Base-by-base conservation (phyloP, 1,140 invertebrate species). In the Drosophila oshimai region DNA sequence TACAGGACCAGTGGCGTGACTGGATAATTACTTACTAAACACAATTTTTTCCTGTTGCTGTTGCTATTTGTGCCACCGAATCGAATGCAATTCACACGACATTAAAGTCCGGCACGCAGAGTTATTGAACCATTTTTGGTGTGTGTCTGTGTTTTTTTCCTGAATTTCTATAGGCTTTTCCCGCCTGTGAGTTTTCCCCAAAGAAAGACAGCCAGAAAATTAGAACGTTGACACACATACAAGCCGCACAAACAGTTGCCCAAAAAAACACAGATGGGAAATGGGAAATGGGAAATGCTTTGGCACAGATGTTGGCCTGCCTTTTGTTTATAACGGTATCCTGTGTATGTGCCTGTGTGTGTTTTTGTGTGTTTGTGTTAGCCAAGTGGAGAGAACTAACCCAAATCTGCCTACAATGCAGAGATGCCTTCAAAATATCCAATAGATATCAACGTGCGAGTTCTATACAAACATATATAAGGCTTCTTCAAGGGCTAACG, bases 11-110 rank as follows among this genome's bases (percentile, higher is more conserved):
- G 58, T 65, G 58, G 61, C 61, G 61, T 65, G 61, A 65, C 61
- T 65, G 58, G 61, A 65, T 65, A 65, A 65, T 65, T 65, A 65
- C 61, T 65, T 65, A 65, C 61, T 65, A 65, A 65, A 50, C 61
- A 65, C 61, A 65, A 65, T 65, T 65, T 65, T 65, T 65, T 64
- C 42, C 61, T 64, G 58, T 65, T 65, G 18, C 61, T 65, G 55
- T 26, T 36, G 7, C 15, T 15, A 29, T 22, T 58, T 20, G 22
- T 50, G 42, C 44, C 54, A 36, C 33, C 33, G 58, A 39, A 31
- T 65, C 61, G 60, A 65, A 50, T 65, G 61, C 61, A 65, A 65
- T 65, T 65, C 61, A 65, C 61, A 65, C 61, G 61, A 65, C 61
- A 65, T 65, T 65, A 65, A 65, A 65, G 34, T 50, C 29, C 26